Evolutionary conservation across 1,140 invertebrate species (phyloP).

Genomic region (Cyclargus thomasi): DNA sequence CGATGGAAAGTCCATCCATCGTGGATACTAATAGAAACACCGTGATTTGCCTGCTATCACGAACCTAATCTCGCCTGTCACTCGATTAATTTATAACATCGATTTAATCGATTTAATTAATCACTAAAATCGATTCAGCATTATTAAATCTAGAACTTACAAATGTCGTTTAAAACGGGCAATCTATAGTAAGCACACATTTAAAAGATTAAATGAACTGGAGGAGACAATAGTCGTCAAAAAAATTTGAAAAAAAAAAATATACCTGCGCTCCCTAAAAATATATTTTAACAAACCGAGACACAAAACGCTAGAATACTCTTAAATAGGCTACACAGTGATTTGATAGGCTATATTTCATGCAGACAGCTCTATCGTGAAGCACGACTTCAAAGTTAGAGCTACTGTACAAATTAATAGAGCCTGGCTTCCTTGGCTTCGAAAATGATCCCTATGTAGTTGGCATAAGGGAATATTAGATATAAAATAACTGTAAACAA

Average conservation of each 20-base stretch:
- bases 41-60: conserved; percentile 16
- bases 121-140: conserved; percentile 2
- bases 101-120: conserved; percentile 20
- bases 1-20: conserved; percentile 26
- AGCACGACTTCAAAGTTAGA: background rate
- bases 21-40: conserved; percentile 16
- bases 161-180: background rate
- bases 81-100: conserved; percentile 16
- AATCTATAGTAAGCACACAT: background rate
- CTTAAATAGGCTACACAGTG: background rate
- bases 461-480: too few species aligned
- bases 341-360: background rate
- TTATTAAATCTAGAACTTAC: background rate
- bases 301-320: background rate
- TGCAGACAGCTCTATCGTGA: background rate
- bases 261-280: too few species aligned
- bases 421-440: background rate
- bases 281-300: too few species aligned
- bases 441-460: too few species aligned
- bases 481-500: too few species aligned
- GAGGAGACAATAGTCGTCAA: too few species aligned
- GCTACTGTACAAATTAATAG: conserved; percentile 2
- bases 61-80: conserved; percentile 10
- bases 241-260: too few species aligned
- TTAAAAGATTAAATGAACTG: too few species aligned